Conservation (phyloP, 2,888 invertebrate species). For the Macrophya alboannulata region DNA sequence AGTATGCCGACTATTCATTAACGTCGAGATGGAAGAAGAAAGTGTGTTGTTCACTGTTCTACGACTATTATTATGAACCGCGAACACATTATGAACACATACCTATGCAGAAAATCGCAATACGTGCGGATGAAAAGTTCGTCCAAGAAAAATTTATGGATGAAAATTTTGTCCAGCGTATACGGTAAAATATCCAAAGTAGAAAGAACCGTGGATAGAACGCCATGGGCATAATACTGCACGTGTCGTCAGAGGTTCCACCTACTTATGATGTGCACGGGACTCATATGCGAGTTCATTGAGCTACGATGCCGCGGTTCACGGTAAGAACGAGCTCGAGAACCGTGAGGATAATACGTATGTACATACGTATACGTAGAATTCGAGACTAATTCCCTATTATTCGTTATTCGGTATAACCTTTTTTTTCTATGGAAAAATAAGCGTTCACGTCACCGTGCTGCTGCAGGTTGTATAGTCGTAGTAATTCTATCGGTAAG, state of each 20-base stretch:
- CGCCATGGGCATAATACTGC: background rate
- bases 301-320: constrained; percentile 2
- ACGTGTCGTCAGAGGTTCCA: background rate
- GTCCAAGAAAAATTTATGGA: background rate
- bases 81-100: background rate
- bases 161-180: background rate
- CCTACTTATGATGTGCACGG: background rate
- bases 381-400: background rate
- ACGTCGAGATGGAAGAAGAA: constrained; percentile 25
- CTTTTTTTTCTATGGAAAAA: background rate
- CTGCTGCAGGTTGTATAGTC: background rate
- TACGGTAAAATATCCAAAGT: background rate
- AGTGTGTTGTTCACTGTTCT: constrained; percentile 4
- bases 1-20: constrained; percentile 42
- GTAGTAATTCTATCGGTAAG: background rate
- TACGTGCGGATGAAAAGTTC: too few relatives aligned
- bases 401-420: background rate
- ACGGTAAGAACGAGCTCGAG: background rate
- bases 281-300: constrained; percentile 34
- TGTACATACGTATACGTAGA: background rate
- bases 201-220: background rate
- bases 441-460: background rate
- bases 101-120: background rate
- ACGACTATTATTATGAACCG: background rate
- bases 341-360: background rate